phyloP scores from a whole-genome alignment of 2,888 invertebrate species.

The Embidobia sp. region DNA sequence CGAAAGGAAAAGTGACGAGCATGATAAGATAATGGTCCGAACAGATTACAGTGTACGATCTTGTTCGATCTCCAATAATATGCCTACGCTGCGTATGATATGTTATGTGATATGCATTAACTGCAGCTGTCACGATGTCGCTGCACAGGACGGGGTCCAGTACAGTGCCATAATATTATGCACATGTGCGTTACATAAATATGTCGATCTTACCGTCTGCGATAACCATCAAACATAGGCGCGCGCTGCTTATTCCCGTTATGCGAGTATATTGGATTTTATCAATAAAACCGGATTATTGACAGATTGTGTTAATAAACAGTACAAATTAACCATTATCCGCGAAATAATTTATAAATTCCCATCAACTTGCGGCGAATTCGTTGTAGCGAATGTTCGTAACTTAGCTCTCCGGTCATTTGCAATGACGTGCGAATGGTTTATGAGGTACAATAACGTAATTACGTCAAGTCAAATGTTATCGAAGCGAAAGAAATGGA shows the following conservation, averaged over 20 bases:
- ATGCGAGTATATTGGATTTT: slow-evolving; percentile 42
- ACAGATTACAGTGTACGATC: slow-evolving; percentile 61
- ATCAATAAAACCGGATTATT: slow-evolving; percentile 60
- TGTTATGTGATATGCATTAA: slow-evolving; percentile 75
- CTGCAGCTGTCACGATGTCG: slow-evolving; percentile 75
- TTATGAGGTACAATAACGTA: no score
- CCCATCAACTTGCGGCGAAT: no score
- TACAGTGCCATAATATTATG: slow-evolving; percentile 76
- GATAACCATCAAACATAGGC: slow-evolving; percentile 71
- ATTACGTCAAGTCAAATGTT: no score
- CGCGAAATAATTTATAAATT: slow-evolving; percentile 48
- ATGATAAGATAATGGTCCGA: no score
- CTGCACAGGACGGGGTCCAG: slow-evolving; percentile 66
- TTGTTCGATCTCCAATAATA: slow-evolving; percentile 68
- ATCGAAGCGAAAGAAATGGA: no score
- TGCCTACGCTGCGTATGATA: slow-evolving; percentile 46
- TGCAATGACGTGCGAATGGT: no score
- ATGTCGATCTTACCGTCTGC: slow-evolving; percentile 75
- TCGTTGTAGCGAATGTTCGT: no score
- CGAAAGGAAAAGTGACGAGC: no score
- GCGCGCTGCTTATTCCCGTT: slow-evolving; percentile 50
- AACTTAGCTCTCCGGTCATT: no score
- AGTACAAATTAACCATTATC: slow-evolving; percentile 45
- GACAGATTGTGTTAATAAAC: slow-evolving; percentile 49
- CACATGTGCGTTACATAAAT: slow-evolving; percentile 78